Evolutionary conservation across 2,888 invertebrate genomes (phyloP).

Genomic region (Diogma glabrata): DNA sequence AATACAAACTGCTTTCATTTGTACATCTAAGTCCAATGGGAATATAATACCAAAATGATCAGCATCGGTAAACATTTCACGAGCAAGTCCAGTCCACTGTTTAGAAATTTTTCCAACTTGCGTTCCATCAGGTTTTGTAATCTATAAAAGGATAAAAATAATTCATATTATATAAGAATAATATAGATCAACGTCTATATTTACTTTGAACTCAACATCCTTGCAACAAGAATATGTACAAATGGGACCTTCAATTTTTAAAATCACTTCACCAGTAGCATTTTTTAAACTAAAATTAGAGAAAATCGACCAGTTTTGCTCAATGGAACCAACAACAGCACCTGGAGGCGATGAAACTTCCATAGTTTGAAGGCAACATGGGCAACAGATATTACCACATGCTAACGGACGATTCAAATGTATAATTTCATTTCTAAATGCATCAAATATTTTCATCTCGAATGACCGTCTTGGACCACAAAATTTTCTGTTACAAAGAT

Average conservation of each 20-base stretch:
- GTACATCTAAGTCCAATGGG: conserved; percentile 73
- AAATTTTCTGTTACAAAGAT: conserved; percentile 66
- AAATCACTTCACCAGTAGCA: conserved; percentile 54
- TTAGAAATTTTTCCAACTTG: conserved; percentile 76
- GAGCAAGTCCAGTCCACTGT: conserved; percentile 68
- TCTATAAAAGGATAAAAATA: conserved; percentile 36
- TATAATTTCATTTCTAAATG: conserved; percentile 66
- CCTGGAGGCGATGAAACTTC: conserved; percentile 62
- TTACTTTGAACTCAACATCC: conserved; percentile 68
- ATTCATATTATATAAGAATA: not conserved
- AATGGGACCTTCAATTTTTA: conserved; percentile 63
- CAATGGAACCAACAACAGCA: conserved; percentile 51
- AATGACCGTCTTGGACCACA: conserved; percentile 68
- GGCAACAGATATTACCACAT: conserved; percentile 68
- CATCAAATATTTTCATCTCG: conserved; percentile 73
- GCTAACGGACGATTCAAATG: conserved; percentile 65
- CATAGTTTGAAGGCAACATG: conserved; percentile 66
- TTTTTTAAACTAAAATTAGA: conserved; percentile 58
- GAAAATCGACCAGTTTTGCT: conserved; percentile 58
- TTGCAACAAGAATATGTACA: conserved; percentile 66
- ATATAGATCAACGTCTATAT: not conserved
- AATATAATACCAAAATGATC: conserved; percentile 79
- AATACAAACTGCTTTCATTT: conserved; percentile 62
- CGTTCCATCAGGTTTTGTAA: conserved; percentile 58
- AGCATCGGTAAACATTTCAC: conserved; percentile 69